Evolutionary conservation across 2,888 invertebrate genomes (phyloP), one percentile per base, ranked within the genome.

Genomic region (Caenorhabditis sp.): DNA sequence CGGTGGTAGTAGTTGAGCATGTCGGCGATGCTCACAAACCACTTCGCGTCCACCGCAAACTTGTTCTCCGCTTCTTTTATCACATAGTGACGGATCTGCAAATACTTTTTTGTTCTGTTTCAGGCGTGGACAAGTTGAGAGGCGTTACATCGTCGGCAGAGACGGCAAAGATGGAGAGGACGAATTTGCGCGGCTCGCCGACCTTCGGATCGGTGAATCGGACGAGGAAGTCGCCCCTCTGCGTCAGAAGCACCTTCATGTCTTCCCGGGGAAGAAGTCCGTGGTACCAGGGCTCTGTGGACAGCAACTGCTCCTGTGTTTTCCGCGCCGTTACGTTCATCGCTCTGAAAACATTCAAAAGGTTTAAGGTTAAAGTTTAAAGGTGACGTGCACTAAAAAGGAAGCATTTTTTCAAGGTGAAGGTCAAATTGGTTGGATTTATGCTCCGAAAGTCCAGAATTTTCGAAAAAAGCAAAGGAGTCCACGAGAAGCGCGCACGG

Each of bases 201-300:
- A 65, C n/a, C n/a, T n/a, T n/a, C n/a, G n/a, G n/a, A n/a, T n/a
- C 83, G 2, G 84, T 80, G 53, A 75, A 66, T 27, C 84, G 76
- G 9, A 84, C 79, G 11, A 84, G 62, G 59, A 82, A 84, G 46
- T 84, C 84, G 39, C 83, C 83, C 4, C 65, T 50, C n/a, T 72
- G 48, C 2, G 68, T 70, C 17, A 83, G 46, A 55, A 83, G 35
- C n/a, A 66, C 62, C 37, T 79, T 81, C 61, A 84, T 83, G 24
- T 84, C 85, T 45, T 84, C 84, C 17, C 85, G 82, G 6, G 83
- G 83, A 48, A 85, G 63, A 35, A 83, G 63, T 24, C 85, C 85
- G 66, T 84, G 84, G 55, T 80, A 83, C 73, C 78, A 80, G 1
- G 68, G 78, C 43, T 74, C 76, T 8, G 56, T 63, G 3, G 75